These are phyloP conservation scores for Semotilus atromaculatus DNA, from an alignment of 2,797 vertebrate genomes.

Conservation along the genomic window DNA sequence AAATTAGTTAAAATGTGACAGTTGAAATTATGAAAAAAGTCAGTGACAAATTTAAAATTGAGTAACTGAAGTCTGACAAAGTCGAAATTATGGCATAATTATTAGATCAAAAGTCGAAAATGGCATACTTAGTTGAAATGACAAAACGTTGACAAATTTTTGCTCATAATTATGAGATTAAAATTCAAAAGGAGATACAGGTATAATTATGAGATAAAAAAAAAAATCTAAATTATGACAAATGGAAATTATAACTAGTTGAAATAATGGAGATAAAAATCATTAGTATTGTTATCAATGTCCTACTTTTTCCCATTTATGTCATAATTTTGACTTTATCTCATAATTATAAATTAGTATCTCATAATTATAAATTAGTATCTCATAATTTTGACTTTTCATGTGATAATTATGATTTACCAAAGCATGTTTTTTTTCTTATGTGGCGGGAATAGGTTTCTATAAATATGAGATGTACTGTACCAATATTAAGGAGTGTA, in stretches of 20 bases:
- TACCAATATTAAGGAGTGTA: conserved; percentile 68
- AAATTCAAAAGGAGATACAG: neutral
- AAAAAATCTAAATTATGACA: no score
- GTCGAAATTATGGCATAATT: no score
- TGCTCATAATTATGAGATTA: neutral
- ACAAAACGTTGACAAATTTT: no score
- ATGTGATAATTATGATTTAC: neutral
- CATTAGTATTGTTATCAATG: neutral
- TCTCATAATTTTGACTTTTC: neutral
- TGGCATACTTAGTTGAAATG: no score
- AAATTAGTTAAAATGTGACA: no score
- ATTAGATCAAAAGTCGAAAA: no score
- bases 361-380: no score
- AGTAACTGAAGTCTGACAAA: no score
- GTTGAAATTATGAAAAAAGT: neutral
- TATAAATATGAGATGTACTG: conserved; percentile 54
- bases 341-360: no score
- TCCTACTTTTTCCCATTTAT: neutral
- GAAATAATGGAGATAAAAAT: neutral
- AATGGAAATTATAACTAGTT: neutral
- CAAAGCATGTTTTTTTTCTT: neutral
- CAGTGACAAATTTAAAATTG: neutral
- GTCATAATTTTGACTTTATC: no score
- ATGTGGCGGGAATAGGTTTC: neutral
- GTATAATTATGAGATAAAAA: neutral